Conservation (phyloP, 2,113 vertebrate genomes). For the Quiscalus mexicanus region DNA sequence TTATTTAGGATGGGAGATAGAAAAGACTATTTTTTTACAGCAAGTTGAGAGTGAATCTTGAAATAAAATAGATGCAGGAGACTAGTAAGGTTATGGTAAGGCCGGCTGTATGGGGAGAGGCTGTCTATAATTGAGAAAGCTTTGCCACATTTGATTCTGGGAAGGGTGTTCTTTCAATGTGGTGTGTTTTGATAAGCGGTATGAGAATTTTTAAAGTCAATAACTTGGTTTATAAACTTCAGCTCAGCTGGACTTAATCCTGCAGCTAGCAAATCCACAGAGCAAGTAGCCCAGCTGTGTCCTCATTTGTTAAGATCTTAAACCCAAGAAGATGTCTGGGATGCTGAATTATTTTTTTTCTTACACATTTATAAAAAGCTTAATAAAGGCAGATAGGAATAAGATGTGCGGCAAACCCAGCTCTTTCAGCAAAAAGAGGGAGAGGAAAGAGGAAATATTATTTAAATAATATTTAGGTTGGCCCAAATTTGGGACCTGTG, state of each 20-base stretch:
- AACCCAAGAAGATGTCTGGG: slow-evolving; percentile 46
- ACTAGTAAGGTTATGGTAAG: background rate
- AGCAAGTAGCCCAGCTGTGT: slow-evolving; percentile 65
- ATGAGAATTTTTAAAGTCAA: slow-evolving; percentile 69
- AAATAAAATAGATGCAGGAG: slow-evolving; percentile 46
- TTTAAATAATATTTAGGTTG: slow-evolving; percentile 39
- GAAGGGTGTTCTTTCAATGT: slow-evolving; percentile 59
- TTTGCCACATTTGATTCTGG: slow-evolving; percentile 49
- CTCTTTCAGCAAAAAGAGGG: background rate
- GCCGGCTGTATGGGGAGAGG: background rate
- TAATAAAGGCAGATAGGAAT: slow-evolving; percentile 40
- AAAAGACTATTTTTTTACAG: slow-evolving; percentile 9
- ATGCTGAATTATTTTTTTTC: slow-evolving; percentile 5
- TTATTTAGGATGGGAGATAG: background rate
- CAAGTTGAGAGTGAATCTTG: background rate
- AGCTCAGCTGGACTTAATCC: slow-evolving; percentile 67
- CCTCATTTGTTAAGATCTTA: slow-evolving; percentile 71
- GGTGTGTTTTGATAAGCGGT: slow-evolving; percentile 61
- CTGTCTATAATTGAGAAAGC: slow-evolving; percentile 57
- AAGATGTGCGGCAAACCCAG: background rate
- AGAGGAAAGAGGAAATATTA: background rate
- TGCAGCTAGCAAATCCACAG: slow-evolving; percentile 61
- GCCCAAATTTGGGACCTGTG: slow-evolving; percentile 17
- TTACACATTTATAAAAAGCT: slow-evolving; percentile 23
- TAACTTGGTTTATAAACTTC: slow-evolving; percentile 69